Base-by-base conservation (phyloP, 2,113 vertebrate genomes). In the Rhegmatorhina hoffmannsi region DNA sequence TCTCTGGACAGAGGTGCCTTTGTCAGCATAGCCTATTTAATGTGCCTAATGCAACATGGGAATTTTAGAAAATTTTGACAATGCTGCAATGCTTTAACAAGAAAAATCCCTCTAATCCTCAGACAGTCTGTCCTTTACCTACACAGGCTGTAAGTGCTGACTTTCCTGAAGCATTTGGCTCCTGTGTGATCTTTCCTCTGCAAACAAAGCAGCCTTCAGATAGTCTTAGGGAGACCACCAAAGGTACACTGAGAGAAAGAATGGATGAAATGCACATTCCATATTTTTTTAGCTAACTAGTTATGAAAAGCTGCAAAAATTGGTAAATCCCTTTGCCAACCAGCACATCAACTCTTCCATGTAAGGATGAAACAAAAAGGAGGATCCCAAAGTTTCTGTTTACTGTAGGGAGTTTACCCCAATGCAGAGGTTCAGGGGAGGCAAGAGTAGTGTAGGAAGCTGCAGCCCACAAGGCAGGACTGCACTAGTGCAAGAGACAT, bases 121-220 rank as follows among this genome's bases (percentile, higher is more conserved):
- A 17, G 1, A 3, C 21, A 69, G 8, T 8, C 43, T 72, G 52
- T 15, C n/a, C 44, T 73, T 73, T 38, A 20, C 55, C 36, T 31
- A 3, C 0, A 7, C 28, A 68, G 7, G 25, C 24, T 60, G 18
- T 13, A 25, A 84, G 28, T 3, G 5, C 11, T 76, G 72, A 43
- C 19, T 73, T 83, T 50, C 25, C 64, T 23, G 66, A 33, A 66
- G 34, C 33, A 26, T 10, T 55, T 40, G 33, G 21, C 33, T 70
- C 36, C 82, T 52, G 7, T 2, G 2, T 15, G 28, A 46, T 52
- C 19, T 13, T 13, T 59, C 19, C 25, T 68, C 66, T 49, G 40
- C 29, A 15, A 90, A 80, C 64, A 76, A 88, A 92, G 16, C 38
- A 88, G 74, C 28, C n/a, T 87, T 79, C 80, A n/a, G 73, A 44